Evolutionary conservation across 2,797 vertebrate species (phyloP).

Genomic region (Garrulus glandarius): DNA sequence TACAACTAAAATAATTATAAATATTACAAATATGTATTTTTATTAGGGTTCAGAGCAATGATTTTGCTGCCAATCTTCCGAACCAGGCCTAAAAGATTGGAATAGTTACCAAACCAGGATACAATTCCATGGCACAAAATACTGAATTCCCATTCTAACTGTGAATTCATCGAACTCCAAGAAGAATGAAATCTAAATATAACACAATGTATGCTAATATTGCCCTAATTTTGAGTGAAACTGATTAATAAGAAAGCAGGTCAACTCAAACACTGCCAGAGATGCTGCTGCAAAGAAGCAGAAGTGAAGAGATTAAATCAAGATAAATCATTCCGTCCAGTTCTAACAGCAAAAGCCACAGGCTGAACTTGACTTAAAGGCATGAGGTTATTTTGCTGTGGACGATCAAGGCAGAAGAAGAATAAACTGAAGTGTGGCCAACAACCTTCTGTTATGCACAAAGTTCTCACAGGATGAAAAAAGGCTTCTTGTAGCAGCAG

Average conservation of each 20-base stretch:
- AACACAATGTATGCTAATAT: neutral
- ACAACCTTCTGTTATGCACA: neutral
- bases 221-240: conserved; percentile 19
- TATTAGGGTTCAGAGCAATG: neutral
- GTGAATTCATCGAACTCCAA: neutral
- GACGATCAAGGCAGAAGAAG: neutral
- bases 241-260: neutral
- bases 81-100: neutral
- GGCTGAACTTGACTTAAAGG: neutral
- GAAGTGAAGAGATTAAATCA: neutral
- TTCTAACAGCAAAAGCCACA: neutral
- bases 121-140: neutral
- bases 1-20: neutral
- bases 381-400: neutral
- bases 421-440: neutral
- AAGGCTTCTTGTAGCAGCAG: neutral
- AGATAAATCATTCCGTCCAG: neutral
- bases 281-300: neutral
- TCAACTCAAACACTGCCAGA: neutral
- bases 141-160: neutral
- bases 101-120: neutral
- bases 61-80: neutral
- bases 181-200: neutral
- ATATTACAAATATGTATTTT: neutral
- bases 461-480: neutral